A percentile compares a stretch with the other conserved stretches of the same genome.
Evolutionary conservation across 2,113 vertebrate species (phyloP).

Genomic region (Collichthys lucidus): DNA sequence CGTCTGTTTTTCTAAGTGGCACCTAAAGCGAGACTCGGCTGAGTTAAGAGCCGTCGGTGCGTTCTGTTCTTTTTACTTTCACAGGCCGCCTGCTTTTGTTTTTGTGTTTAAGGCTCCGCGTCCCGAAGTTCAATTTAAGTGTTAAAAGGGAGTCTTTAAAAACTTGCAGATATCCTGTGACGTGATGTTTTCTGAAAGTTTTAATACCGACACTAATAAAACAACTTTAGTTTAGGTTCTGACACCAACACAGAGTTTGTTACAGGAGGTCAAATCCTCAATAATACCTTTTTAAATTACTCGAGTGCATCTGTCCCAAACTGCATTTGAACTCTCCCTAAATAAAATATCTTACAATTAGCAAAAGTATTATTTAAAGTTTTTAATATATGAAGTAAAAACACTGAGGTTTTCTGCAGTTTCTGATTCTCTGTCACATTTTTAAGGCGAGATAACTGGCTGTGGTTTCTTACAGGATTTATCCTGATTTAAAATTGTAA

Average conservation of each 20-base stretch:
- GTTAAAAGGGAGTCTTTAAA: too few species aligned
- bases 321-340: neutral
- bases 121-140: neutral
- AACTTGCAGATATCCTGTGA: neutral
- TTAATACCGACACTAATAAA: neutral
- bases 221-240: neutral
- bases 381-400: too few species aligned
- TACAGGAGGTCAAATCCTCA: too few species aligned
- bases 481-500: too few species aligned
- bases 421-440: neutral
- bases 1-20: neutral
- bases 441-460: neutral
- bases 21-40: neutral
- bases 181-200: neutral
- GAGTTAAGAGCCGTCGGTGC: neutral
- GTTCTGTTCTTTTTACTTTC: neutral
- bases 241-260: too few species aligned
- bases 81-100: slow-evolving; percentile 1
- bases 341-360: neutral
- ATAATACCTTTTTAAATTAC: too few species aligned
- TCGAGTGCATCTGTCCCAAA: too few species aligned
- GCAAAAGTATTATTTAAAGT: too few species aligned
- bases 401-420: neutral
- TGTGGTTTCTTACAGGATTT: neutral
- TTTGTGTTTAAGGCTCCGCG: neutral